phyloP scores from a whole-genome alignment of 2,113 vertebrate genomes.

The Hystrix brachyura region DNA sequence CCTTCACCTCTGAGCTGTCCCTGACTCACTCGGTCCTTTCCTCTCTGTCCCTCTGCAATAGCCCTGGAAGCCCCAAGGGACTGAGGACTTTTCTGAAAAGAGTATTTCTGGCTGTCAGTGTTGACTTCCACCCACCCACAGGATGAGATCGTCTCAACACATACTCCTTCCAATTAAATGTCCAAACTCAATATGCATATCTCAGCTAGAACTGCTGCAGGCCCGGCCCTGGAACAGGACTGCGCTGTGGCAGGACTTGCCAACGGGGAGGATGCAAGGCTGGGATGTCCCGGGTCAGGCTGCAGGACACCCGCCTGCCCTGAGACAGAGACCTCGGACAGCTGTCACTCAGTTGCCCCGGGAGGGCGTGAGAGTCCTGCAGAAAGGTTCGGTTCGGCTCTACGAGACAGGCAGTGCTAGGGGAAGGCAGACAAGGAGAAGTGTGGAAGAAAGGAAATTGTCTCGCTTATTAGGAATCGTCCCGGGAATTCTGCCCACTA shows the following conservation, averaged over 20 bases:
- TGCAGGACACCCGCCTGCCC: not conserved
- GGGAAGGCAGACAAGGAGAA: not conserved
- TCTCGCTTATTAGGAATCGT: not conserved
- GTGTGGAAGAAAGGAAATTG: not conserved
- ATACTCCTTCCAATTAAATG: not conserved
- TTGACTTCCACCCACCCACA: not conserved
- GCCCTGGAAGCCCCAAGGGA: not conserved
- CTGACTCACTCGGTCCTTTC: conserved; percentile 23
- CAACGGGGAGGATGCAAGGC: not conserved
- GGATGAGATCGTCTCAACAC: not conserved
- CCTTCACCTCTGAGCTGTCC: conserved; percentile 21
- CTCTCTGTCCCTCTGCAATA: not conserved
- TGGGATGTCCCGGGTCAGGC: not conserved
- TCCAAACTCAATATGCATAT: not conserved
- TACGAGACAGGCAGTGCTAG: not conserved
- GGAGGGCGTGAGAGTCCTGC: not conserved
- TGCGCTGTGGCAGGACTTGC: not conserved
- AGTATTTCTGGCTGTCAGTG: not conserved
- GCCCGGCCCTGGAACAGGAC: not conserved
- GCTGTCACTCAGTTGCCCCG: not conserved
- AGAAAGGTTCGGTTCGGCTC: not conserved
- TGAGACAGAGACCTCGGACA: not conserved
- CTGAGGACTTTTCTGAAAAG: conserved; percentile 9
- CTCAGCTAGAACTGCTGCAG: not conserved
- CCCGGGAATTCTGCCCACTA: not conserved